Evolutionary conservation across 2,888 invertebrate genomes (phyloP).

Genomic region (Furcula furcula): DNA sequence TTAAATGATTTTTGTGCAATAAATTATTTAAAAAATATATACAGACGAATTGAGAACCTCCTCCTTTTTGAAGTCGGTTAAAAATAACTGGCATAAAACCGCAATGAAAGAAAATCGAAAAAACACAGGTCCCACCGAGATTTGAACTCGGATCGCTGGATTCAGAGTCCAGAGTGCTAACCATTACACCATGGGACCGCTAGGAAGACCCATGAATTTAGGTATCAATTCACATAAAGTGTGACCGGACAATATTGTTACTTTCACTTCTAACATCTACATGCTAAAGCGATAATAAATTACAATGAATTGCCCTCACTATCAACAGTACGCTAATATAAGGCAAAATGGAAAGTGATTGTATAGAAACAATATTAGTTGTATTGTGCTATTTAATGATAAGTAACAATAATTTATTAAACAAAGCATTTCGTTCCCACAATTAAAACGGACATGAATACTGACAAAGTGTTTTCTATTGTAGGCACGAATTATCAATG

Average conservation of each 20-base stretch:
- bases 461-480: background rate
- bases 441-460: background rate
- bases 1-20: no score
- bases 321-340: no score
- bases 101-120: no score
- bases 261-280: constrained; percentile 1
- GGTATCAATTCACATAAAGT: background rate
- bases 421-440: background rate
- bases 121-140: constrained; percentile 86
- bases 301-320: no score
- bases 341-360: no score
- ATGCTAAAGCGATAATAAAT: background rate
- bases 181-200: constrained; percentile 88
- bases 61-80: no score
- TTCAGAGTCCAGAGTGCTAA: constrained; percentile 91
- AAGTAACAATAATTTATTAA: no score
- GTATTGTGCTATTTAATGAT: no score
- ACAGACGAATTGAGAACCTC: no score
- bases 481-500: constrained; percentile 4
- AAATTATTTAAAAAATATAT: no score
- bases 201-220: constrained; percentile 10
- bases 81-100: no score
- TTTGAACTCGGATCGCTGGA: constrained; percentile 91
- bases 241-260: background rate
- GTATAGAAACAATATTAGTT: no score